Conservation (phyloP, 2,113 vertebrate genomes). For the Scalopus aquaticus region DNA sequence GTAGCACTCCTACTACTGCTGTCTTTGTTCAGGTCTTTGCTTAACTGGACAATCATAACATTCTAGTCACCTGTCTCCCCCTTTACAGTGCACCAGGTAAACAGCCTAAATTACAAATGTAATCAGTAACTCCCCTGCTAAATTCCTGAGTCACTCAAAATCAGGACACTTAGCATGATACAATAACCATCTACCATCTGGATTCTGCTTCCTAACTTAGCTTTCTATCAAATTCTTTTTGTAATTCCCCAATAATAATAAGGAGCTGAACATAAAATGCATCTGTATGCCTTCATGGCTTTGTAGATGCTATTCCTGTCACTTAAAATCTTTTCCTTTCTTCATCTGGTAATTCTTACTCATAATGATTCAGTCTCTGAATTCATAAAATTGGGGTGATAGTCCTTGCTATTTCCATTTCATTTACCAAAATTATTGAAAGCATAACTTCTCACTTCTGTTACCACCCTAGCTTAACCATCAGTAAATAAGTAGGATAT, state of each 20-base stretch:
- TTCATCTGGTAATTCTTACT: not conserved
- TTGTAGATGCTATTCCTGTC: not conserved
- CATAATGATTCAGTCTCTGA: not conserved
- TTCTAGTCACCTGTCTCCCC: not conserved
- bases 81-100: not conserved
- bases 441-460: not conserved
- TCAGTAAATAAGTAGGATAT: not conserved
- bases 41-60: not conserved
- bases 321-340: not conserved
- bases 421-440: not conserved
- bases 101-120: not conserved
- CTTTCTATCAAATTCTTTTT: not conserved
- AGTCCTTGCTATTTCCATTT: not conserved
- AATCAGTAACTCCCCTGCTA: not conserved
- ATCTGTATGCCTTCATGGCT: not conserved
- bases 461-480: not conserved
- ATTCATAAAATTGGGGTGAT: not conserved
- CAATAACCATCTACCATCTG: not conserved
- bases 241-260: not conserved
- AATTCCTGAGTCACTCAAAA: not conserved
- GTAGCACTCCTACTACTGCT: not conserved
- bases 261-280: not conserved
- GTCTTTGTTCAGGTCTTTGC: not conserved
- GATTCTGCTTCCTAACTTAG: not conserved
- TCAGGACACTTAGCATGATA: not conserved